phyloP scores from a whole-genome alignment of 2,888 invertebrate genomes.

The Osmoderma eremita region DNA sequence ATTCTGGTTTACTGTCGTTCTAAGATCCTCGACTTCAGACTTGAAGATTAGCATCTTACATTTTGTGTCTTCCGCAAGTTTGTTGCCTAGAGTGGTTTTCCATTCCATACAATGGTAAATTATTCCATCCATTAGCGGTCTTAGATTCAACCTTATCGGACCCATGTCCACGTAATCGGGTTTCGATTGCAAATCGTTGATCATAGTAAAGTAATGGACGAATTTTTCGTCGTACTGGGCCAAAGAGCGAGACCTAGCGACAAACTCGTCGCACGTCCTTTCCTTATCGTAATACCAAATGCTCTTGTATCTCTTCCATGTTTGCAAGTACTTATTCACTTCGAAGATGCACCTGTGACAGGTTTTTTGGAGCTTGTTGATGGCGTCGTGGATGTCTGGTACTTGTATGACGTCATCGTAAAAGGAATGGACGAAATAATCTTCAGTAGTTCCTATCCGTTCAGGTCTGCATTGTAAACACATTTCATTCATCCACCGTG shows the following conservation, averaged over 20 bases:
- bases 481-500: slow-evolving; percentile 87
- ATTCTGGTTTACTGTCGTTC: slow-evolving; percentile 76
- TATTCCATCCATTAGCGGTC: slow-evolving; percentile 75
- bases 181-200: slow-evolving; percentile 66
- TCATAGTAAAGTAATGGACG: slow-evolving; percentile 81
- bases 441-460: slow-evolving; percentile 68
- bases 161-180: slow-evolving; percentile 72
- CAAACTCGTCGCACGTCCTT: slow-evolving; percentile 80
- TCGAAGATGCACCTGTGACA: slow-evolving; percentile 74
- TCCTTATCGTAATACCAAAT: slow-evolving; percentile 82
- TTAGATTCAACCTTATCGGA: slow-evolving; percentile 79
- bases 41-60: slow-evolving; percentile 76
- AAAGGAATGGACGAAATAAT: slow-evolving; percentile 76
- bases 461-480: slow-evolving; percentile 79
- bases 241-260: slow-evolving; percentile 71
- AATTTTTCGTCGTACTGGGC: slow-evolving; percentile 85
- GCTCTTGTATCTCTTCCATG: slow-evolving; percentile 79
- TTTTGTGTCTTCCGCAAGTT: slow-evolving; percentile 74
- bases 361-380: slow-evolving; percentile 74
- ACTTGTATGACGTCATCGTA: slow-evolving; percentile 82
- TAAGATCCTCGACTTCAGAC: slow-evolving; percentile 71
- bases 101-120: slow-evolving; percentile 82
- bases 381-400: slow-evolving; percentile 74
- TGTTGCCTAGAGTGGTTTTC: slow-evolving; percentile 78
- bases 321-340: slow-evolving; percentile 70